Evolutionary conservation across 2,888 invertebrate genomes (phyloP).

Genomic region (Chrysolina haemoptera): DNA sequence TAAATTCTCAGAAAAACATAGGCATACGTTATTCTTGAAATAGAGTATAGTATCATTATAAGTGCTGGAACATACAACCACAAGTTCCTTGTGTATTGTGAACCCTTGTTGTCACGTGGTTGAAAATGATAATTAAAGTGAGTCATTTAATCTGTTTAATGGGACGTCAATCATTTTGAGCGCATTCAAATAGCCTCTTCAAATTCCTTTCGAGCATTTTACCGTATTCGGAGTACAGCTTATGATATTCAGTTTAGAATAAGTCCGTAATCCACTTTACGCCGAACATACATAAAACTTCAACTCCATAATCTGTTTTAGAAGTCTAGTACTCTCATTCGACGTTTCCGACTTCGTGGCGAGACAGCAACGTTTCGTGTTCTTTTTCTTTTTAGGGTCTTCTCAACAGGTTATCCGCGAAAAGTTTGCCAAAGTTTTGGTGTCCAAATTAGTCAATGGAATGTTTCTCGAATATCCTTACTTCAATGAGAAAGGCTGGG

Average conservation of each 20-base stretch:
- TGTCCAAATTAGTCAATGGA: conserved; percentile 3
- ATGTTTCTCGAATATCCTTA: neutral
- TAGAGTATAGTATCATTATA: too few relatives aligned
- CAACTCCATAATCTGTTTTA: conserved; percentile 19
- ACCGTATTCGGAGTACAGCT: conserved; percentile 11
- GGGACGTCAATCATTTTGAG: neutral
- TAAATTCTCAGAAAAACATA: too few relatives aligned
- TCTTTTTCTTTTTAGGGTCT: neutral
- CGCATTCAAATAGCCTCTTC: neutral
- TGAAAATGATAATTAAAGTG: too few relatives aligned
- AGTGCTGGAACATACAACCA: too few relatives aligned
- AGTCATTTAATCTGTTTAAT: neutral
- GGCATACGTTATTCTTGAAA: too few relatives aligned
- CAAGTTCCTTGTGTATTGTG: too few relatives aligned
- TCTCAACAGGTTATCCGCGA: conserved; percentile 16
- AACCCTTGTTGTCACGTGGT: too few relatives aligned
- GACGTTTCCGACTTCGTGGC: conserved; percentile 1
- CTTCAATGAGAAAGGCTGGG: neutral
- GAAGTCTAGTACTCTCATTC: conserved; percentile 19
- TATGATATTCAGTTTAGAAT: conserved; percentile 10
- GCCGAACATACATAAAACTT: conserved; percentile 29
- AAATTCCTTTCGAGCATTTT: neutral
- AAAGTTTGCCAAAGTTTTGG: conserved; percentile 7
- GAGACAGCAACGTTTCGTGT: conserved; percentile 11
- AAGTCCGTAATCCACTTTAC: conserved; percentile 10